These are phyloP conservation scores for Dinomys branickii DNA, from an alignment of 2,113 vertebrate genomes.

Conservation along the genomic window DNA sequence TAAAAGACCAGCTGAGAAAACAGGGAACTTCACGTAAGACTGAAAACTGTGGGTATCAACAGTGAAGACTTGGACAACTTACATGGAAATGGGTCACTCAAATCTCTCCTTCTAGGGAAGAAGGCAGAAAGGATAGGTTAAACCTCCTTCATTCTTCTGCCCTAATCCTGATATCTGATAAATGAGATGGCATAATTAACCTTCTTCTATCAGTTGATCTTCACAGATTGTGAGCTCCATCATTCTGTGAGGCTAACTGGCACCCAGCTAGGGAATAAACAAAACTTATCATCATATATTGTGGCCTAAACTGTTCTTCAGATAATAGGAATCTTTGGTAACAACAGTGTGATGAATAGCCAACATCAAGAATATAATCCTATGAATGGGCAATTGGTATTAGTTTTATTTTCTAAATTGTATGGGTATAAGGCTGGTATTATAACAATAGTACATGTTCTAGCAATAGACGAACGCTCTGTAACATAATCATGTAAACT, in stretches of 20 bases:
- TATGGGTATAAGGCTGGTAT: neutral
- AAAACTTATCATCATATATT: neutral
- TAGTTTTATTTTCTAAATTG: slow-evolving; percentile 4
- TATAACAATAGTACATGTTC: neutral
- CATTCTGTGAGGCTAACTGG: neutral
- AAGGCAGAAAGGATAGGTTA: neutral
- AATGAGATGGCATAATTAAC: neutral
- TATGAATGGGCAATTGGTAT: neutral
- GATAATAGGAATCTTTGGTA: neutral
- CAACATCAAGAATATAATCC: neutral
- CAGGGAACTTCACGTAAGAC: neutral
- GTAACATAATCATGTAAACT: neutral
- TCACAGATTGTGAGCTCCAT: neutral
- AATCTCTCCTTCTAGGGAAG: neutral
- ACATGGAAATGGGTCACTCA: neutral
- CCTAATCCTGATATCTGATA: neutral
- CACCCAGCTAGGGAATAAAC: neutral
- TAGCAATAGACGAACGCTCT: neutral
- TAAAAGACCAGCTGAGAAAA: neutral
- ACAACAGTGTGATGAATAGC: neutral
- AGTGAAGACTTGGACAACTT: neutral
- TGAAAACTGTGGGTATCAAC: neutral
- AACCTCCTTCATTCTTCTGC: neutral
- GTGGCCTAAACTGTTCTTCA: neutral
- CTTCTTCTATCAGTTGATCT: neutral